Evolutionary conservation across 1,140 invertebrate species (phyloP), one percentile per base, ranked within the genome.

Genomic region (Colletes latitarsis): DNA sequence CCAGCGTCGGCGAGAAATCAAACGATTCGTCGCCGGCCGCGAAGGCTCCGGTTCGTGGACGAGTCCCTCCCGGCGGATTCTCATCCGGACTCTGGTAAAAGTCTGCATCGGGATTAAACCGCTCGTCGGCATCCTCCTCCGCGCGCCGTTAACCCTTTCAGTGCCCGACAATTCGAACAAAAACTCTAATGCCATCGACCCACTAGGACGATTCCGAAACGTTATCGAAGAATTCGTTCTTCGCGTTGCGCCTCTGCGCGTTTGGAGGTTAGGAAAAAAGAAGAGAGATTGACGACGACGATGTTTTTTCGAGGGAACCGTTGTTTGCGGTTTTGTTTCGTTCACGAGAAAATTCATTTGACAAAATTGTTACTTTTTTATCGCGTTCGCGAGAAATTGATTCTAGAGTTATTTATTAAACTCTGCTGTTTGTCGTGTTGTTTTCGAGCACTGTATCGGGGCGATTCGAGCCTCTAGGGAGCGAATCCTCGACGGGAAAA

Each of bases 11-110:
- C 75, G 89, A 90, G 58, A 90, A 90, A 77, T 90, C 89, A n/a
- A 85, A 70, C 43, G 88, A 91, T 19, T 89, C 89, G 39, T 91
- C 91, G 62, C 88, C 90, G 14, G 83, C 80, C 39, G 85, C 88
- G 14, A 91, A 86, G 41, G 78, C 73, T 41, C 85, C 86, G 85
- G 83, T 62, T 67, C 92, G 90, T 75, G 90, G 90, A 64, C 93
- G 93, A 82, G 93, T 94, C 63, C 94, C 94, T 68, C 94, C 94
- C 17, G 94, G 94, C 77, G 93, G 94, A 68, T 94, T 90, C 77
- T 93, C 93, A 52, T 93, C 93, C 62, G 93, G 93, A 64, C 91
- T 94, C 60, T 94, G 94, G 94, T 94, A 93, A 94, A 91, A 79
- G 43, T 39, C 57, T 68, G 75, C 71, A 53, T 49, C 72, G 12